A percentile compares a stretch with the other conserved stretches of the same genome.
Evolutionary conservation across 2,888 invertebrate species (phyloP).

Genomic region (Catocala fraxini): DNA sequence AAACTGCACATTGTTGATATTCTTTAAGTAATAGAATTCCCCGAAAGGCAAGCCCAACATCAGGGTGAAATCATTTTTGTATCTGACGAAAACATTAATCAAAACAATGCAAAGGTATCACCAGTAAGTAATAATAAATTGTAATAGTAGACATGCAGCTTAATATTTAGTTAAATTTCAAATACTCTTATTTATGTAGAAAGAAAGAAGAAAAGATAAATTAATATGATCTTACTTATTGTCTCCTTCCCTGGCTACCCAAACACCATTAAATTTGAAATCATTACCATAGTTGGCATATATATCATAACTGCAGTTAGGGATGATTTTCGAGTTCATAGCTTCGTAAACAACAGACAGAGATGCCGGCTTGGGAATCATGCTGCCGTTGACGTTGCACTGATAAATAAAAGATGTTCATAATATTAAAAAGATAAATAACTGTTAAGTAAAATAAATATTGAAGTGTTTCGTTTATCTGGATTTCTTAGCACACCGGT

Average conservation of each 20-base stretch:
- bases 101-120: no score
- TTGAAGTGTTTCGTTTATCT: background rate
- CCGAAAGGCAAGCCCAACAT: slow-evolving; percentile 87
- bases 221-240: slow-evolving; percentile 66
- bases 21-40: slow-evolving; percentile 86
- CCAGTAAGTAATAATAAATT: no score
- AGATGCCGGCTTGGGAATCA: slow-evolving; percentile 67
- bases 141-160: no score
- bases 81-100: slow-evolving; percentile 61
- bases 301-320: slow-evolving; percentile 72
- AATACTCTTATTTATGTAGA: no score
- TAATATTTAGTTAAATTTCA: no score
- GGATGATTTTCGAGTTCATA: slow-evolving; percentile 54
- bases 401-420: slow-evolving; percentile 50
- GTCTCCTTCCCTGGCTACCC: slow-evolving; percentile 67
- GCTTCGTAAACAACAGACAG: slow-evolving; percentile 58
- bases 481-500: no score
- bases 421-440: no score
- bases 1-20: slow-evolving; percentile 68
- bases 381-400: slow-evolving; percentile 71
- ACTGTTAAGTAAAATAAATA: no score
- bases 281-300: slow-evolving; percentile 82
- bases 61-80: slow-evolving; percentile 77
- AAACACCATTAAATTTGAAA: slow-evolving; percentile 76
- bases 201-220: no score